These are phyloP conservation scores for Elgaria multicarinata DNA, from an alignment of 2,113 vertebrate species.

Conservation along the genomic window DNA sequence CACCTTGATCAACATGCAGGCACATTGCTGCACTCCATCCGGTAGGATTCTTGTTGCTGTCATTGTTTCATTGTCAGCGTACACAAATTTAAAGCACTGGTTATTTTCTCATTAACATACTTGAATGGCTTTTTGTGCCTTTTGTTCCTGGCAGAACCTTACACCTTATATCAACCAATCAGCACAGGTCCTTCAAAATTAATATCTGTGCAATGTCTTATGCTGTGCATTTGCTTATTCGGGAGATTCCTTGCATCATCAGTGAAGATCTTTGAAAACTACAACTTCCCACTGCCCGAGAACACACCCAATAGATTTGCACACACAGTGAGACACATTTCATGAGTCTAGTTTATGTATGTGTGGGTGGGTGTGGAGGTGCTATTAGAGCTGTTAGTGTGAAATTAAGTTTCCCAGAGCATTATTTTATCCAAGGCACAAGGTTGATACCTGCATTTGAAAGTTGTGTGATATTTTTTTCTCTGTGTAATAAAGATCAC, in stretches of 20 bases:
- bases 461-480: neutral
- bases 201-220: neutral
- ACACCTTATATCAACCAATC: neutral
- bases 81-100: rapidly evolving
- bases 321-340: neutral
- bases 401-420: neutral
- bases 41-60: neutral
- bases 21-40: neutral
- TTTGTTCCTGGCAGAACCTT: neutral
- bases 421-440: neutral
- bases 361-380: neutral
- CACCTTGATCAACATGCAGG: neutral
- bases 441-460: neutral
- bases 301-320: neutral
- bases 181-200: neutral
- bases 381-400: neutral
- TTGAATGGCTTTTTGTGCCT: neutral
- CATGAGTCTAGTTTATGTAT: neutral
- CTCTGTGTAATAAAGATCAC: neutral
- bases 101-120: neutral
- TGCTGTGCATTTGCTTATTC: neutral
- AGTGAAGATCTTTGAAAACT: neutral
- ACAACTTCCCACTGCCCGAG: neutral
- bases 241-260: neutral
- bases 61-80: neutral